These are phyloP conservation scores for Volucella inanis DNA, from an alignment of 2,888 invertebrate species.

Conservation along the genomic window DNA sequence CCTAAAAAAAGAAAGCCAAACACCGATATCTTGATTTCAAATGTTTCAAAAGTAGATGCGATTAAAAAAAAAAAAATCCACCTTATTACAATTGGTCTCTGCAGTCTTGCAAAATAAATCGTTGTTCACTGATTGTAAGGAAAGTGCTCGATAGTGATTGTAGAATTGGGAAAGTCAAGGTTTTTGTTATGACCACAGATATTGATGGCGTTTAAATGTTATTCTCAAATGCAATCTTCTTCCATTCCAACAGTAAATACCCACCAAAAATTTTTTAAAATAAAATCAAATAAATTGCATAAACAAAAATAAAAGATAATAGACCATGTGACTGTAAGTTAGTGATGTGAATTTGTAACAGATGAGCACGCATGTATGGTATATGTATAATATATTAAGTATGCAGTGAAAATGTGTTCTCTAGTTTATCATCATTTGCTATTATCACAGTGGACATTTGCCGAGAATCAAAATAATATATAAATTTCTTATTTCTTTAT, in stretches of 20 bases:
- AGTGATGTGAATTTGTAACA: conserved; percentile 22
- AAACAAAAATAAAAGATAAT: conserved; percentile 35
- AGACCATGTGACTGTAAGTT: conserved; percentile 10
- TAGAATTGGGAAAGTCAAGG: too few relatives aligned
- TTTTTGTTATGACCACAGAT: too few relatives aligned
- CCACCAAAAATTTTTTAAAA: conserved; percentile 15
- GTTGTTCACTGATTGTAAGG: too few relatives aligned
- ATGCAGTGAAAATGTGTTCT: conserved; percentile 45
- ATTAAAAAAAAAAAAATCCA: too few relatives aligned
- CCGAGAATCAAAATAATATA: conserved; percentile 13
- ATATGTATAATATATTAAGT: neutral
- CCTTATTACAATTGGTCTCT: too few relatives aligned
- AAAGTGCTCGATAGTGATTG: too few relatives aligned
- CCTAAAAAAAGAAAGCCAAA: too few relatives aligned
- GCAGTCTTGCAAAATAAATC: too few relatives aligned
- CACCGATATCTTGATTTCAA: too few relatives aligned
- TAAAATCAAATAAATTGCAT: conserved; percentile 14
- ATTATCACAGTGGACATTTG: conserved; percentile 36
- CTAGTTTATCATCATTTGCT: conserved; percentile 43
- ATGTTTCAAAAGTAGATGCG: too few relatives aligned
- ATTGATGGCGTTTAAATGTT: neutral
- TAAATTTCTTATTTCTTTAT: conserved; percentile 17
- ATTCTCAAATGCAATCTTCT: conserved; percentile 13
- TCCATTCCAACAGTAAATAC: conserved; percentile 62
- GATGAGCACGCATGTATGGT: conserved; percentile 37